Percentiles rank a stretch among this genome's conserved stretches.
Conservation (phyloP, 2,113 vertebrate genomes). For the Emydura subglobosa region DNA sequence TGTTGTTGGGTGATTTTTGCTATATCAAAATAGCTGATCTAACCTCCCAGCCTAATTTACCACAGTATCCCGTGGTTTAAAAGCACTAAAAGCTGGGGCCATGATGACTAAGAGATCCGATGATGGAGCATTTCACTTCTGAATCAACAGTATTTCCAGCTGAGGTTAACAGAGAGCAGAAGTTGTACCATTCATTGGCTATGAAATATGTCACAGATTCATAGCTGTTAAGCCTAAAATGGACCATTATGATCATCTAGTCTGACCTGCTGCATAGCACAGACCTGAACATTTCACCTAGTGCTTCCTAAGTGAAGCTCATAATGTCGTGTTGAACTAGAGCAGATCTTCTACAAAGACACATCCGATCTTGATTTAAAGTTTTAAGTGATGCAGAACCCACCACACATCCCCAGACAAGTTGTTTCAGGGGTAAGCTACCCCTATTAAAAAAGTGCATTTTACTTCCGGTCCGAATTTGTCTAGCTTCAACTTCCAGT, state of each 20-base stretch:
- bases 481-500: neutral
- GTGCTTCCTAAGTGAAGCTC: neutral
- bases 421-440: neutral
- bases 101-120: neutral
- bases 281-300: neutral
- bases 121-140: neutral
- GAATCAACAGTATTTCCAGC: neutral
- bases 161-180: neutral
- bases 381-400: neutral
- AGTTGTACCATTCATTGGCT: neutral
- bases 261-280: neutral
- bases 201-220: neutral
- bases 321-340: neutral
- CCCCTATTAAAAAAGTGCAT: neutral
- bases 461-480: neutral
- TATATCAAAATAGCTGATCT: neutral
- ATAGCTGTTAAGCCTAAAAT: neutral
- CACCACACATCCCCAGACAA: neutral
- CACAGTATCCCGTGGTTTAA: neutral
- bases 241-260: neutral
- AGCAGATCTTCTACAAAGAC: neutral
- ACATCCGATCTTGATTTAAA: neutral
- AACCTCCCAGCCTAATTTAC: neutral
- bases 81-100: neutral
- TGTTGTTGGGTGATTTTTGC: neutral